phyloP scores from a whole-genome alignment of 2,113 vertebrate genomes.

The Strix aluco region DNA sequence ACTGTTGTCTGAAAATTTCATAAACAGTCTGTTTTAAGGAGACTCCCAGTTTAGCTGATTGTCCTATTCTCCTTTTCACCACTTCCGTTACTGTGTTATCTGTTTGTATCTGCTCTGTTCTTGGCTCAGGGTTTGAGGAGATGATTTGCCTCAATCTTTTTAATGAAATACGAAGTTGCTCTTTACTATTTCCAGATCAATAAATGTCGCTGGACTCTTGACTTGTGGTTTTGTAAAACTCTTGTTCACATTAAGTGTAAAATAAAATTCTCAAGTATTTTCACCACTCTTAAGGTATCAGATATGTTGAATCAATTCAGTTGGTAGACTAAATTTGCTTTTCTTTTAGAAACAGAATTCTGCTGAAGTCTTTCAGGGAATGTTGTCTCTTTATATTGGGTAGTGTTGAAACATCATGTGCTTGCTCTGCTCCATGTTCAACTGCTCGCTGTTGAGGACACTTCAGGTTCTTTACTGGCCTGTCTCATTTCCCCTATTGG shows the following conservation, averaged over 20 bases:
- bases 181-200: not conserved
- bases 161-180: not conserved
- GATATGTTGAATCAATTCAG: not conserved
- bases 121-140: not conserved
- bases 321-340: not conserved
- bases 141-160: not conserved
- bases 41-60: not conserved
- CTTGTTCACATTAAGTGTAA: not conserved
- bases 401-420: not conserved
- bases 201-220: not conserved
- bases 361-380: not conserved
- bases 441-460: not conserved
- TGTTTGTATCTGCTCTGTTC: not conserved
- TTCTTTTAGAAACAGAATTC: not conserved
- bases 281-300: not conserved
- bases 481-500: not conserved
- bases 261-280: not conserved
- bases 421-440: not conserved
- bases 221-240: not conserved
- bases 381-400: not conserved
- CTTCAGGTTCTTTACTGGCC: not conserved
- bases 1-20: not conserved
- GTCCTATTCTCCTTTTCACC: not conserved
- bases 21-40: not conserved
- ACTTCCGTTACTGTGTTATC: rapidly evolving